phyloP scores from a whole-genome alignment of 1,140 invertebrate genomes.

The Dufourea novaeangliae region DNA sequence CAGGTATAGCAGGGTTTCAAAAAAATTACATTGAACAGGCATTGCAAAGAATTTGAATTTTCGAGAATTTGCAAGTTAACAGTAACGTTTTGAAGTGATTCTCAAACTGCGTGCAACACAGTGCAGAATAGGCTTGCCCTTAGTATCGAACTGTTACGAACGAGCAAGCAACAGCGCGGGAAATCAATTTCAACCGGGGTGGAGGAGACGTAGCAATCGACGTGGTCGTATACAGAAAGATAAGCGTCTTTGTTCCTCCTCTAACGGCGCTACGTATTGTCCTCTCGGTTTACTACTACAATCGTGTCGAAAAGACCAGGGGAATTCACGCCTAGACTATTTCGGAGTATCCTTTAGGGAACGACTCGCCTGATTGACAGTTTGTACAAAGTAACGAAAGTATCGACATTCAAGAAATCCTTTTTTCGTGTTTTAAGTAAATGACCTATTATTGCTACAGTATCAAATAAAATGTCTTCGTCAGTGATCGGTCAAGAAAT shows the following conservation, averaged over 20 bases:
- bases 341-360: background rate
- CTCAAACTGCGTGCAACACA: no score
- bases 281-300: conserved; percentile 12
- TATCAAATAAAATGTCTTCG: no score
- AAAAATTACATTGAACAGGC: no score
- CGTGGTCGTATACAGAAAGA: conserved; percentile 46
- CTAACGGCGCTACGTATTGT: conserved; percentile 54
- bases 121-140: background rate
- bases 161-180: conserved; percentile 1
- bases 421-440: no score
- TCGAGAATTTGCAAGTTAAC: no score
- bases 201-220: conserved; percentile 15
- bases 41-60: no score
- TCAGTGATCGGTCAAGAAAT: no score
- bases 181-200: conserved; percentile 46
- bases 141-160: background rate
- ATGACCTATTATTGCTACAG: no score
- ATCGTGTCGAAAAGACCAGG: background rate
- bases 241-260: conserved; percentile 62
- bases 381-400: no score
- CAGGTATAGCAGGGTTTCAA: no score
- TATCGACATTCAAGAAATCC: no score
- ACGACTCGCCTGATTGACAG: background rate
- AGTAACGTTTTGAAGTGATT: no score
- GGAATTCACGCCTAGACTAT: conserved; percentile 18